Conservation (phyloP, 2,888 invertebrate species). For the Leucozona laternaria region DNA sequence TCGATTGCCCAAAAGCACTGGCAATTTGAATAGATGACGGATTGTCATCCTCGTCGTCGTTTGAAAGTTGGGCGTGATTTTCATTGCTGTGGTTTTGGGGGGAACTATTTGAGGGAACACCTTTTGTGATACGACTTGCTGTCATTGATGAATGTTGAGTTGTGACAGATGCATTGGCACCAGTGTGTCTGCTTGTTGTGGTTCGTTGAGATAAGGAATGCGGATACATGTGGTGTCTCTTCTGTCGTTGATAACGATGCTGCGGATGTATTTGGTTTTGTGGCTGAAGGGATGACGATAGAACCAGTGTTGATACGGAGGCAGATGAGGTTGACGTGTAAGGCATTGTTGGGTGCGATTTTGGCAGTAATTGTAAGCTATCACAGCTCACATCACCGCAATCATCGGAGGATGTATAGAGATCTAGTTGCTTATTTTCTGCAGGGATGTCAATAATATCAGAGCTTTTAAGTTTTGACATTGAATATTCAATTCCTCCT, state of each 20-base stretch:
- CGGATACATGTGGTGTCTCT: conserved; percentile 55
- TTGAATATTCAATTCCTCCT: conserved; percentile 69
- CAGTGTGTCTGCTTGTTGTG: conserved; percentile 34
- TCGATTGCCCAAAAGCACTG: conserved; percentile 52
- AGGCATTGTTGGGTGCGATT: conserved; percentile 56
- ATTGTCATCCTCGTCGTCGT: conserved; percentile 49
- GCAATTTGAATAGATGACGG: conserved; percentile 62
- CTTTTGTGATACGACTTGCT: conserved; percentile 48
- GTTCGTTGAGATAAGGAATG: conserved; percentile 56
- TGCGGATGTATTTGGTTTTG: conserved; percentile 54
- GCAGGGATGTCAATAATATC: conserved; percentile 53
- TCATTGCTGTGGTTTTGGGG: conserved; percentile 51
- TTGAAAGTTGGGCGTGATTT: not conserved
- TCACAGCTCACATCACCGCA: conserved; percentile 52
- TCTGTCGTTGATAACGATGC: conserved; percentile 71
- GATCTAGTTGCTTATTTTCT: conserved; percentile 28
- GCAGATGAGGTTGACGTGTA: conserved; percentile 29
- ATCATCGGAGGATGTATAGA: conserved; percentile 32
- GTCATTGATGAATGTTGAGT: conserved; percentile 47
- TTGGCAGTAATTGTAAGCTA: conserved; percentile 67
- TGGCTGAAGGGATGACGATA: conserved; percentile 48
- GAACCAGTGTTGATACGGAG: conserved; percentile 24
- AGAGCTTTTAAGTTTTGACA: conserved; percentile 57
- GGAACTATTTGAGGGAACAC: conserved; percentile 24
- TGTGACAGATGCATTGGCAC: conserved; percentile 42